A percentile compares a stretch with the other conserved stretches of the same genome.
Conservation (phyloP, 2,888 invertebrate species). For the Cerastis leucographa region DNA sequence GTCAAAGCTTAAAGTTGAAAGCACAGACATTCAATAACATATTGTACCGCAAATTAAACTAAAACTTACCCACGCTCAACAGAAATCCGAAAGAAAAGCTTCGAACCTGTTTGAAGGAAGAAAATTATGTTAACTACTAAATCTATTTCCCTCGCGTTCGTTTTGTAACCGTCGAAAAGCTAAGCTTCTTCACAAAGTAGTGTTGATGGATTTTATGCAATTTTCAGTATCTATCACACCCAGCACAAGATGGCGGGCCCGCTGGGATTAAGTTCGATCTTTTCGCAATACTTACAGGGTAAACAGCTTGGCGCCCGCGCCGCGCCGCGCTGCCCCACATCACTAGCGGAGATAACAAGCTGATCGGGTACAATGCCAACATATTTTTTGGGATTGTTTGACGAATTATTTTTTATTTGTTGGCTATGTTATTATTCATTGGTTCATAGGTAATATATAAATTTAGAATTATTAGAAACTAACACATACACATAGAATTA, state of each 20-base stretch:
- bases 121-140: slow-evolving; percentile 64
- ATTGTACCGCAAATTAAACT: background rate
- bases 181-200: slow-evolving; percentile 80
- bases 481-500: background rate
- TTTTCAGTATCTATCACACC: slow-evolving; percentile 90
- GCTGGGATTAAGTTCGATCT: slow-evolving; percentile 89
- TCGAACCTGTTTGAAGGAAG: slow-evolving; percentile 16
- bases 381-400: slow-evolving; percentile 9
- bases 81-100: slow-evolving; percentile 31
- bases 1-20: background rate
- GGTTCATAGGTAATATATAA: no score
- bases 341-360: slow-evolving; percentile 66
- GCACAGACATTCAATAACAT: background rate
- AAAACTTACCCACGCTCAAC: background rate
- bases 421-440: background rate
- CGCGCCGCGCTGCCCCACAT: slow-evolving; percentile 53
- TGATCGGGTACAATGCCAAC: slow-evolving; percentile 12
- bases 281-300: slow-evolving; percentile 88
- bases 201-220: slow-evolving; percentile 91
- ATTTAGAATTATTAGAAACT: background rate
- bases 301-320: slow-evolving; percentile 81
- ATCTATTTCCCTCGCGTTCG: slow-evolving; percentile 60
- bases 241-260: slow-evolving; percentile 84
- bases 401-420: slow-evolving; percentile 3
- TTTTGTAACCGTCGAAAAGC: slow-evolving; percentile 70